Percentiles rank a stretch among this genome's conserved stretches.
Evolutionary conservation across 2,797 vertebrate species (phyloP).

Genomic region (Danio tinwini): DNA sequence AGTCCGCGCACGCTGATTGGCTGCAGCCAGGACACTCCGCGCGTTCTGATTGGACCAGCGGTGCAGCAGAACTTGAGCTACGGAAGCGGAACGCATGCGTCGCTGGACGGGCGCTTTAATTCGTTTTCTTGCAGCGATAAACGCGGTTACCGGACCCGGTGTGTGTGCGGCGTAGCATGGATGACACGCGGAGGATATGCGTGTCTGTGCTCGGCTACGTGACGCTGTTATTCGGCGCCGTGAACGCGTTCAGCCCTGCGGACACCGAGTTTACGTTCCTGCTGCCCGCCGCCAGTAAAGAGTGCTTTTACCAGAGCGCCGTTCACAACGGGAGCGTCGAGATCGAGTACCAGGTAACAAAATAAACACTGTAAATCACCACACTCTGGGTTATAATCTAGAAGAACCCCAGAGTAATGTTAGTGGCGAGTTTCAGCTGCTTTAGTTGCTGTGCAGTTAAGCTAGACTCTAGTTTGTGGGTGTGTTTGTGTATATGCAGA

Average conservation of each 20-base stretch:
- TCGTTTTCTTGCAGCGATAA: not conserved
- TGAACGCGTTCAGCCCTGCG: constrained; percentile 68
- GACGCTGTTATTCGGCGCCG: constrained; percentile 31
- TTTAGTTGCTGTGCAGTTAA: too few relatives aligned
- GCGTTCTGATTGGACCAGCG: constrained; percentile 48
- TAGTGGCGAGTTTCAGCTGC: too few relatives aligned
- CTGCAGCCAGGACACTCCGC: constrained; percentile 39
- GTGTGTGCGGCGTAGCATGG: not conserved
- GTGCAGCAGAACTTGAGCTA: constrained; percentile 7
- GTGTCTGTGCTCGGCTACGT: constrained; percentile 2
- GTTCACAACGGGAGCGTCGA: constrained; percentile 84
- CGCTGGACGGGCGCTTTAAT: not conserved
- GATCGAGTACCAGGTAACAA: constrained; percentile 88
- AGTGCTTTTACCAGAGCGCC: constrained; percentile 88
- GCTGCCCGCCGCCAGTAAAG: constrained; percentile 83
- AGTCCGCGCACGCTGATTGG: constrained; percentile 40
- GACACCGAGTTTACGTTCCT: constrained; percentile 90
- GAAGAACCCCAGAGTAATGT: too few relatives aligned
- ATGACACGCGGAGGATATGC: not conserved
- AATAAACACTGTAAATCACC: not conserved
- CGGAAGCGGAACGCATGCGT: constrained; percentile 27
- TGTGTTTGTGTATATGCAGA: too few relatives aligned
- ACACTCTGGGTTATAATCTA: not conserved
- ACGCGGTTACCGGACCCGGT: not conserved
- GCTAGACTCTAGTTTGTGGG: too few relatives aligned